These are phyloP conservation scores for Phymanthus crucifer DNA, from an alignment of 92 coral and sea anemone genomes.

Conservation along the genomic window DNA sequence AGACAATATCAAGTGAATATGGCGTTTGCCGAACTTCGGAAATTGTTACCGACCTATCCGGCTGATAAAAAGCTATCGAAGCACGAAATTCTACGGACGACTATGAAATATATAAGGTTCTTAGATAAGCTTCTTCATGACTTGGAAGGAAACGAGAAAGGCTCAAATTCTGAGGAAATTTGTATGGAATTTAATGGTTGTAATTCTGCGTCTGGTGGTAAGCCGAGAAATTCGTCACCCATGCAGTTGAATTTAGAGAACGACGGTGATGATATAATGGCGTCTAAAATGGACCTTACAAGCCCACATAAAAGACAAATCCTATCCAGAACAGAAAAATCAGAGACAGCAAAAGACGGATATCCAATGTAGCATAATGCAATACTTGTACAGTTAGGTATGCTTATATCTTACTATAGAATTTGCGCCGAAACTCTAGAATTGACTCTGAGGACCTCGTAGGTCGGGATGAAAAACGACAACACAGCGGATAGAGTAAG, in stretches of 20 bases:
- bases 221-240: background rate
- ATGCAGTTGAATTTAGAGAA: slow-evolving; percentile 24
- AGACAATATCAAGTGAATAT: slow-evolving; percentile 78
- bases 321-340: slow-evolving; percentile 1
- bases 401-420: background rate
- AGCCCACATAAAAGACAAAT: slow-evolving; percentile 8
- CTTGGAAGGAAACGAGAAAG: slow-evolving; percentile 41
- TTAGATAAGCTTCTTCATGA: slow-evolving; percentile 60
- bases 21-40: slow-evolving; percentile 82
- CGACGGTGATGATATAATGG: slow-evolving; percentile 23
- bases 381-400: background rate
- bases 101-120: slow-evolving; percentile 80
- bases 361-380: background rate
- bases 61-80: slow-evolving; percentile 81
- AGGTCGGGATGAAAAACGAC: background rate
- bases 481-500: too few relatives aligned
- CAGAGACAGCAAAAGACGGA: background rate
- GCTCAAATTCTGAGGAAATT: background rate
- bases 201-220: slow-evolving; percentile 2
- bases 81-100: slow-evolving; percentile 74
- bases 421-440: background rate
- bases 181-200: slow-evolving; percentile 3
- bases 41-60: slow-evolving; percentile 77
- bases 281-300: slow-evolving; percentile 2
- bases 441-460: too few relatives aligned